Conservation (phyloP, 2,888 invertebrate species). For the Linyphia triangularis region DNA sequence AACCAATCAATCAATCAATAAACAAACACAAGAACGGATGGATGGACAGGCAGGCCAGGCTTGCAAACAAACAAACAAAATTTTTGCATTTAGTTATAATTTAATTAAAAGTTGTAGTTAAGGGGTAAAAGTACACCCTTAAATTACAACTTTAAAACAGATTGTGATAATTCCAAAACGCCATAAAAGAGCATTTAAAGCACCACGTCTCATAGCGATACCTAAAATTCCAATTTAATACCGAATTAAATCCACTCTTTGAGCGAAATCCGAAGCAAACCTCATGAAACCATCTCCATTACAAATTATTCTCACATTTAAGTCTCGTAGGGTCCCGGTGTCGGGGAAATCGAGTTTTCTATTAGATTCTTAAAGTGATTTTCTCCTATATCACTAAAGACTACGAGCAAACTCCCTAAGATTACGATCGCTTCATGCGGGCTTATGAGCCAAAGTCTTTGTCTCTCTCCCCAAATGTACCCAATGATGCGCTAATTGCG, state of each 20-base stretch:
- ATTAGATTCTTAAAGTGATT: background rate
- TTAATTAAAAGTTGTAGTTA: too few species aligned
- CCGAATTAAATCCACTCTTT: background rate
- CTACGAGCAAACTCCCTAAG: conserved; percentile 1
- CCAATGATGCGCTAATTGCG: background rate
- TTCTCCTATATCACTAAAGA: conserved; percentile 8
- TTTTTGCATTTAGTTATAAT: too few species aligned
- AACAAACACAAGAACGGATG: too few species aligned
- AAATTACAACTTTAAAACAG: too few species aligned
- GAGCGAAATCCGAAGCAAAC: background rate
- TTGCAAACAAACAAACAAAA: too few species aligned
- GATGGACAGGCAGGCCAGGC: too few species aligned
- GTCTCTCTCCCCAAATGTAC: background rate
- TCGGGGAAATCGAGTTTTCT: background rate
- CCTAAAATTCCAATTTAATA: background rate
- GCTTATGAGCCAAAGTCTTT: background rate
- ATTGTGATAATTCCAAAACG: too few species aligned
- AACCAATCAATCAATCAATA: too few species aligned
- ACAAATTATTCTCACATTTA: background rate
- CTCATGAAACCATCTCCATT: background rate
- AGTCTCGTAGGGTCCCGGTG: background rate
- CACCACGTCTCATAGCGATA: too few species aligned
- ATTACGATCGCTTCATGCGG: conserved; percentile 42
- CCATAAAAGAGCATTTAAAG: too few species aligned
- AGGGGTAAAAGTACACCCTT: too few species aligned